Conservation (phyloP, 2,888 invertebrate genomes). For the Cryptus viduatorius region DNA sequence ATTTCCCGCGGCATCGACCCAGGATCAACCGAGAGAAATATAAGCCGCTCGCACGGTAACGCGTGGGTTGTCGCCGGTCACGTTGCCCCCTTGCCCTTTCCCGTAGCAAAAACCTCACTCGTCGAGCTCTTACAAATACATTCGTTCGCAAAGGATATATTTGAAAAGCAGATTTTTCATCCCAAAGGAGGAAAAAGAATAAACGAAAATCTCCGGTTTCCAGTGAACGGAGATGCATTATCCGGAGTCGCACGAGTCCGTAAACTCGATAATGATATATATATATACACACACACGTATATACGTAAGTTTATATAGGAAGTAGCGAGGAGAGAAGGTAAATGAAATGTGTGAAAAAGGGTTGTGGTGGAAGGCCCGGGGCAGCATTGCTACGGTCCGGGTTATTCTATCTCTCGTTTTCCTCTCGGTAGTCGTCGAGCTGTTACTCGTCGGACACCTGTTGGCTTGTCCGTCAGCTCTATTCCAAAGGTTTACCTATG, state of each 20-base stretch:
- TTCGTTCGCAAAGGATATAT: neutral
- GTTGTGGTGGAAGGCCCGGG: constrained; percentile 11
- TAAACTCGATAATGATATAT: constrained; percentile 33
- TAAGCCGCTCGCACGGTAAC: neutral
- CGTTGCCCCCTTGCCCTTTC: constrained; percentile 57
- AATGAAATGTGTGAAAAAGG: constrained; percentile 70
- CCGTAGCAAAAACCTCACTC: constrained; percentile 59
- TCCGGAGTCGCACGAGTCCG: constrained; percentile 48
- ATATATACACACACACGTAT: neutral
- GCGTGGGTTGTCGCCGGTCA: constrained; percentile 43
- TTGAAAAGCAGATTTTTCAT: constrained; percentile 10
- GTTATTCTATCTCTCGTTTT: constrained; percentile 36
- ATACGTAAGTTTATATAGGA: neutral
- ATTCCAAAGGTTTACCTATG: constrained; percentile 68
- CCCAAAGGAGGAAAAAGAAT: neutral
- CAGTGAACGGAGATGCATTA: constrained; percentile 12
- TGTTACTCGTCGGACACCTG: constrained; percentile 57
- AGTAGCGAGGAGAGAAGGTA: constrained; percentile 57
- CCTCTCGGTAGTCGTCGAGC: constrained; percentile 12
- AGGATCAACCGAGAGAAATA: constrained; percentile 39
- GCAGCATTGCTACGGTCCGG: neutral
- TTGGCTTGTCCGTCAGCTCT: constrained; percentile 63
- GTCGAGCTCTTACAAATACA: constrained; percentile 40
- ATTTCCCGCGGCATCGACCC: constrained; percentile 17
- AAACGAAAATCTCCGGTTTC: constrained; percentile 11